phyloP scores from a whole-genome alignment of 2,113 vertebrate species.

The Diphyllodes magnificus region DNA sequence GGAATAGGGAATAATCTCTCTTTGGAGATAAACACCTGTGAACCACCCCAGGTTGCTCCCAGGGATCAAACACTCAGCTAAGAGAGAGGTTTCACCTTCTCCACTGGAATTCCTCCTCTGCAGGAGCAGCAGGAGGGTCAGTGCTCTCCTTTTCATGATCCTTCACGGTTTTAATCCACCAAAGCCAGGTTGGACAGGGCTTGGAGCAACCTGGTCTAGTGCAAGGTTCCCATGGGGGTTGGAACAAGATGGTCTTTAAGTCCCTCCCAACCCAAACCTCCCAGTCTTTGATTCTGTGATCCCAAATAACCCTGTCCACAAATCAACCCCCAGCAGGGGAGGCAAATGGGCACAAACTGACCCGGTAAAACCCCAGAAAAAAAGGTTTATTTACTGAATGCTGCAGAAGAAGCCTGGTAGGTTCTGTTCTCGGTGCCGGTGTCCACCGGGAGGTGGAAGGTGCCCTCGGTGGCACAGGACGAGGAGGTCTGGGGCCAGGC shows the following conservation, averaged over 20 bases:
- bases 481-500: slow-evolving; percentile 86
- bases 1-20: not conserved
- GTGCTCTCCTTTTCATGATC: not conserved
- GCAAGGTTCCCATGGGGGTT: not conserved
- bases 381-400: slow-evolving; percentile 84
- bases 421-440: slow-evolving; percentile 86
- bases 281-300: not conserved
- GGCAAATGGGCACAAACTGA: not conserved
- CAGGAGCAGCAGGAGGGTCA: not conserved
- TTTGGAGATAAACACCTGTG: not conserved
- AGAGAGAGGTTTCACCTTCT: not conserved
- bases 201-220: not conserved
- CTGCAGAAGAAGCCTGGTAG: slow-evolving; percentile 86
- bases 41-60: not conserved
- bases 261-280: not conserved
- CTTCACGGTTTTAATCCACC: not conserved
- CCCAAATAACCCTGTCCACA: not conserved
- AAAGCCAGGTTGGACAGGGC: not conserved
- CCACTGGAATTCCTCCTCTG: not conserved
- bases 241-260: not conserved
- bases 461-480: slow-evolving; percentile 84
- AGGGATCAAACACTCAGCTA: not conserved
- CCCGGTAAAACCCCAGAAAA: not conserved
- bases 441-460: slow-evolving; percentile 90
- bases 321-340: not conserved